Conservation (phyloP, 64 coral and sea anemone species). For the Trachythela sp. region DNA sequence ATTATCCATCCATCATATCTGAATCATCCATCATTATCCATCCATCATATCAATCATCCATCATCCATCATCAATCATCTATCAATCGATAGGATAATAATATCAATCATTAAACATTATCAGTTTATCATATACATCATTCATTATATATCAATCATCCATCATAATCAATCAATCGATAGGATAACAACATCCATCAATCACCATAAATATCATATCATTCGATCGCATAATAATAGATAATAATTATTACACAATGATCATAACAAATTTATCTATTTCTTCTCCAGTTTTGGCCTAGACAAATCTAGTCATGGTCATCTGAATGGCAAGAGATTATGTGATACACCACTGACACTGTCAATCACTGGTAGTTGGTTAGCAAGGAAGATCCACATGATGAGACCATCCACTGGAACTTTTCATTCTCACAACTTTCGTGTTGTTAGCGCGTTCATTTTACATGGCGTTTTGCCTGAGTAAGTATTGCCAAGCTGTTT, state of each 20-base stretch:
- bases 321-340: neutral
- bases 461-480: constrained; percentile 65
- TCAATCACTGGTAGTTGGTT: constrained; percentile 65
- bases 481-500: constrained; percentile 17
- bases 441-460: constrained; percentile 78
- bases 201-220: no score
- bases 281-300: neutral
- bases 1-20: no score
- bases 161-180: no score
- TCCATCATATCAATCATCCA: no score
- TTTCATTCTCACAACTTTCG: constrained; percentile 98
- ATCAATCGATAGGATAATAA: neutral
- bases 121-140: no score
- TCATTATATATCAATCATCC: no score
- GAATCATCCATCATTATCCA: no score
- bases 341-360: neutral
- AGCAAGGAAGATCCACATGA: constrained; percentile 72
- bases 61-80: neutral
- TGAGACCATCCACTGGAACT: constrained; percentile 76
- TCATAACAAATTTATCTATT: no score
- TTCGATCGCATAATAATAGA: no score
- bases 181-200: no score
- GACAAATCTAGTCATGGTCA: neutral
- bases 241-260: no score
- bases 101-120: no score